Base-by-base conservation (phyloP, 1,140 invertebrate genomes). In the Conopomorpha cramerella region DNA sequence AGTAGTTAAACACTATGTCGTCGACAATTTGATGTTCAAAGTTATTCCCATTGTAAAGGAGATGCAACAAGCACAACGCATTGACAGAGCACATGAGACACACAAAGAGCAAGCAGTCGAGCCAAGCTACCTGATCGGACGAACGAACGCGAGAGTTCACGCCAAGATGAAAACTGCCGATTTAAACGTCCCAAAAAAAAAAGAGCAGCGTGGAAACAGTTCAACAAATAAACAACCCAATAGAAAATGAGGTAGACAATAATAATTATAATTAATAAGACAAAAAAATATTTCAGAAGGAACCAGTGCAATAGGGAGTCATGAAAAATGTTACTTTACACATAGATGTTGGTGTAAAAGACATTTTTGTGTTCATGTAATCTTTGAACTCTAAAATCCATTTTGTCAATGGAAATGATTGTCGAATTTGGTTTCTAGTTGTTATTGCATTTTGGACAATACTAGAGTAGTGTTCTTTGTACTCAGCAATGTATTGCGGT, bases 31-130 rank as follows among this genome's bases (percentile, higher is more conserved):
- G n/a, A n/a, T n/a, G n/a, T n/a, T n/a, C n/a, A n/a, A n/a, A n/a
- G n/a, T n/a, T n/a, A n/a, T n/a, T n/a, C n/a, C n/a, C n/a, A 32
- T 46, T 49, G 40, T 79, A 79, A 40, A 68, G 47, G 30, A 79
- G 66, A 74, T 74, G 70, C 63, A 79, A 45, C 36, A 78, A 72
- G 63, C 74, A 79, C 39, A 78, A 53, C 43, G 77, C 56, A 71
- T 78, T 76, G 51, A 79, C 52, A 36, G 77, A 79, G 51, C 77
- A 78, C 52, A 79, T 63, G 14, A 79, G 65, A 52, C 67, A 77
- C 43, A 77, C 56, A 63, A 72, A 74, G 57, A 79, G 64, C 62
- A 79, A 70, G 66, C 74, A 78, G 58, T 79, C 74, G 46, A 78
- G 54, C 73, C 74, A 78, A 64, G 66, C 71, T 77, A 78, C 77